phyloP scores from a whole-genome alignment of 2,888 invertebrate genomes.

The Ferdinandea cuprea region DNA sequence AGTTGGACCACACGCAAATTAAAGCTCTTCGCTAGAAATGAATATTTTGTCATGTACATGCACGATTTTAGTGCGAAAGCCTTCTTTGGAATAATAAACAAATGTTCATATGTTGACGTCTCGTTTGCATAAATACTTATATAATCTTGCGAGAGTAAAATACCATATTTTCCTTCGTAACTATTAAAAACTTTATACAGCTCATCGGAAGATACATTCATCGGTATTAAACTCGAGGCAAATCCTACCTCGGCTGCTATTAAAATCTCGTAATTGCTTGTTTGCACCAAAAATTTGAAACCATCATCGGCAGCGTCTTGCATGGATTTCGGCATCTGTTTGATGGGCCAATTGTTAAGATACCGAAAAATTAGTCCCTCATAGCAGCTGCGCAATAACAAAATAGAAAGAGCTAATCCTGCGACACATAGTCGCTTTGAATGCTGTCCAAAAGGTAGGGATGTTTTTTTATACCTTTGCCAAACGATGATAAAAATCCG shows the following conservation, averaged over 20 bases:
- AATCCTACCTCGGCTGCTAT: neutral
- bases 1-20: neutral
- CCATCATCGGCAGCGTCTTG: neutral
- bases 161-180: neutral
- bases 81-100: neutral
- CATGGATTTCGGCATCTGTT: neutral
- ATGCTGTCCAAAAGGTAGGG: neutral
- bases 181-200: neutral
- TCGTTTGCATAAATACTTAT: neutral
- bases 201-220: rapidly evolving
- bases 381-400: neutral
- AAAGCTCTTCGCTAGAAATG: neutral
- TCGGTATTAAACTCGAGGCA: neutral
- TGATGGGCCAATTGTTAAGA: neutral
- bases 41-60: neutral
- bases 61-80: rapidly evolving
- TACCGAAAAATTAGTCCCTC: neutral
- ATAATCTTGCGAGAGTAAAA: neutral
- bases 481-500: no score
- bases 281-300: neutral
- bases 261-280: neutral
- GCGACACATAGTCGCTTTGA: neutral
- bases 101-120: neutral
- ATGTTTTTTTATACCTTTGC: no score
- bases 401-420: neutral